Percentiles rank a stretch among this genome's conserved stretches.
phyloP scores from a whole-genome alignment of 2,888 invertebrate species.

The Anaspis maculata region DNA sequence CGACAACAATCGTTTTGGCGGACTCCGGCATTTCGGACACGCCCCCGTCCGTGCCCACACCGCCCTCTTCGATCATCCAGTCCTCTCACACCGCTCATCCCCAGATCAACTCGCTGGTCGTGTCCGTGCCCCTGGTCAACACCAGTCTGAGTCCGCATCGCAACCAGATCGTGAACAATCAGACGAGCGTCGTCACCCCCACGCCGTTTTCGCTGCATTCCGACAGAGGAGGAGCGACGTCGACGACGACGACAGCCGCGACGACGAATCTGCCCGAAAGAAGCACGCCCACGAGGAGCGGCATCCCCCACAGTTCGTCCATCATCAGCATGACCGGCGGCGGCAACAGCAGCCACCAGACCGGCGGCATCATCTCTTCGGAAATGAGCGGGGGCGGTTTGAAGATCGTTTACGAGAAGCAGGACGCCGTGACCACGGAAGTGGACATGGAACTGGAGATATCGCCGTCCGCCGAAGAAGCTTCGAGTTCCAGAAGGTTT shows the following conservation, averaged over 20 bases:
- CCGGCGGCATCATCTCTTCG: conserved; percentile 28
- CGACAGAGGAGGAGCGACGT: conserved; percentile 3
- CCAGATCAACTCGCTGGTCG: conserved; percentile 46
- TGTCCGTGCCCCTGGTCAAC: conserved; percentile 54
- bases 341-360: conserved; percentile 26
- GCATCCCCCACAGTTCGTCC: too few species aligned
- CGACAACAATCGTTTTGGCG: too few species aligned
- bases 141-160: conserved; percentile 39
- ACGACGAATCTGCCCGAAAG: too few species aligned
- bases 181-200: conserved; percentile 24
- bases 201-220: conserved; percentile 12
- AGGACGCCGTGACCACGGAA: conserved; percentile 37
- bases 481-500: conserved; percentile 28
- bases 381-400: conserved; percentile 43
- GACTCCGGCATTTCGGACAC: conserved; percentile 21
- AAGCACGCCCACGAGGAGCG: conserved; percentile 2
- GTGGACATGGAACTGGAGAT: conserved; percentile 40
- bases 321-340: conserved; percentile 25
- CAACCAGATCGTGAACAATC: conserved; percentile 32
- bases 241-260: too few species aligned
- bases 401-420: conserved; percentile 50
- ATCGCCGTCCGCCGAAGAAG: conserved; percentile 17
- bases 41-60: conserved; percentile 15
- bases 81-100: conserved; percentile 10
- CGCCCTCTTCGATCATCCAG: conserved; percentile 15